These are phyloP conservation scores for Drosophila hydei DNA, from an alignment of 1,140 invertebrate species.

Conservation along the genomic window DNA sequence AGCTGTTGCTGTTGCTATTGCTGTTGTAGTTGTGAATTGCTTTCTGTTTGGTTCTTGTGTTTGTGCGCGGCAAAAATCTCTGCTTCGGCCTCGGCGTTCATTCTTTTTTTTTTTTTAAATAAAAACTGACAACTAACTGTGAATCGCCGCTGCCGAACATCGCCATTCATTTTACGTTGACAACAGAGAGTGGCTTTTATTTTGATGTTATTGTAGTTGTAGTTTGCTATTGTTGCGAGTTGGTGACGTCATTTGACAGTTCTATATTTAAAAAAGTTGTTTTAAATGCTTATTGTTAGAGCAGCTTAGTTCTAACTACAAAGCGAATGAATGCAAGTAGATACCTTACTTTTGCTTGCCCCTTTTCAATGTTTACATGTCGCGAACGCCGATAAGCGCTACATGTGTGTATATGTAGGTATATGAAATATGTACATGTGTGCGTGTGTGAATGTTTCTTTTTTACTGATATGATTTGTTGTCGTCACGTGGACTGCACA, in stretches of 20 bases:
- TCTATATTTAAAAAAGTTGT: conserved; percentile 70
- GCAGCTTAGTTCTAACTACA: conserved; percentile 35
- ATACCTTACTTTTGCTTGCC: conserved; percentile 9
- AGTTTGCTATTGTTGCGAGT: conserved; percentile 48
- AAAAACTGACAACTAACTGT: conserved; percentile 63
- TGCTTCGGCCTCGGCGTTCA: conserved; percentile 40
- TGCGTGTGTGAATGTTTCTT: conserved; percentile 31
- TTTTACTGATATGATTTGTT: conserved; percentile 51
- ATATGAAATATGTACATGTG: conserved; percentile 4
- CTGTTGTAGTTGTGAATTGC: conserved; percentile 51
- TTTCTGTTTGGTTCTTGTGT: conserved; percentile 47
- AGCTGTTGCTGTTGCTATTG: conserved; percentile 62
- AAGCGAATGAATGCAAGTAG: conserved; percentile 17
- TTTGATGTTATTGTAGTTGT: conserved; percentile 49
- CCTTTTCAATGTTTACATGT: conserved; percentile 44
- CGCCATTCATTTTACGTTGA: conserved; percentile 57
- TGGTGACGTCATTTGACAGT: conserved; percentile 66
- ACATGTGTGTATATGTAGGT: background rate
- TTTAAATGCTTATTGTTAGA: conserved; percentile 62
- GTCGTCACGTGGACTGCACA: conserved; percentile 63
- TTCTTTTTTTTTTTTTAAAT: conserved; percentile 26
- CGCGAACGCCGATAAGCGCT: conserved; percentile 48
- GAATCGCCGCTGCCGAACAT: conserved; percentile 40
- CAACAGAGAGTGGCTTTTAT: conserved; percentile 40
- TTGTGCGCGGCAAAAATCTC: conserved; percentile 71